A percentile compares a stretch with the other conserved stretches of the same genome.
phyloP scores from a whole-genome alignment of 2,888 invertebrate genomes.

The Anorthoa munda region DNA sequence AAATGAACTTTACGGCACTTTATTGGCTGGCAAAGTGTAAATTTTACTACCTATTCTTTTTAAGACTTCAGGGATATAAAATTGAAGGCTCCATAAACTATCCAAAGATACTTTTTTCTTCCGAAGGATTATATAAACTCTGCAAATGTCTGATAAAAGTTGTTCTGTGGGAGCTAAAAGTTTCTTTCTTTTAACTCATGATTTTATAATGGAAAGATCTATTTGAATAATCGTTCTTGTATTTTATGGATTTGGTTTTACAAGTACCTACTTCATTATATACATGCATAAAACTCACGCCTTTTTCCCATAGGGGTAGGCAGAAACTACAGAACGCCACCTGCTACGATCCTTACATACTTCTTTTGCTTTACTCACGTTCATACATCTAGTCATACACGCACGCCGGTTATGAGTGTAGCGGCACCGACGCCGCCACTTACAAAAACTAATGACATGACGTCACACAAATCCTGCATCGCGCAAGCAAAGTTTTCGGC shows the following conservation, averaged over 20 bases:
- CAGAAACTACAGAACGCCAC: no score
- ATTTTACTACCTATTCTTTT: slow-evolving; percentile 16
- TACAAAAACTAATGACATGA: no score
- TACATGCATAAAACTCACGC: no score
- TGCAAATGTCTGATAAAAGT: slow-evolving; percentile 3
- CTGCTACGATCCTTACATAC: no score
- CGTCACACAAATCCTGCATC: no score
- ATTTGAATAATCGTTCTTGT: neutral
- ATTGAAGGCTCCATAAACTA: slow-evolving; percentile 29
- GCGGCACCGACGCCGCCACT: no score
- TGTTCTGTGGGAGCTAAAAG: slow-evolving; percentile 3
- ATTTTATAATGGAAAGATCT: slow-evolving; percentile 9
- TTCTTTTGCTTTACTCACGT: no score
- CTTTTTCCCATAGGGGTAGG: no score
- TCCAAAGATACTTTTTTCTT: slow-evolving; percentile 19
- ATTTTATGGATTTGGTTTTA: neutral
- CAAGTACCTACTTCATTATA: neutral
- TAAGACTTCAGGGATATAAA: slow-evolving; percentile 16
- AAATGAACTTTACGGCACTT: neutral
- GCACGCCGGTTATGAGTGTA: no score
- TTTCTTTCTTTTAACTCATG: neutral
- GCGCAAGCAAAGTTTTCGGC: no score
- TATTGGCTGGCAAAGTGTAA: slow-evolving; percentile 10
- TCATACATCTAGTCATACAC: no score
- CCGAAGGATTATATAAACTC: slow-evolving; percentile 12